Base-by-base conservation (phyloP, 2,888 invertebrate species). In the Pyrochroa serraticornis region DNA sequence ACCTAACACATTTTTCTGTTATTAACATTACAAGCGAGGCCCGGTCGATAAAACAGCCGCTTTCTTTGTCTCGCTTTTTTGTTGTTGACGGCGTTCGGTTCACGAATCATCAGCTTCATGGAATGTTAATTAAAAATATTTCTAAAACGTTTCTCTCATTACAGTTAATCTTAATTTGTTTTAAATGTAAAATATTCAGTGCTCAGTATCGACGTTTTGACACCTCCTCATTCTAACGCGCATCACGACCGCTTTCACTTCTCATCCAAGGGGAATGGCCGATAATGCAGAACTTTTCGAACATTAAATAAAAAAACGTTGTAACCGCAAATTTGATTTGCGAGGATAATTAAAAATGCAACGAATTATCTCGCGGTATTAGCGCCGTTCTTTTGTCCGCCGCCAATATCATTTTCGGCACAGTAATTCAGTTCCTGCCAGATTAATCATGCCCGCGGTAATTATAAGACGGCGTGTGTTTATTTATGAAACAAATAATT, bases 401-500 rank as follows among this genome's bases (percentile, higher is more conserved):
- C 49, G 41, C 42, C 59, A 47, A 54, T 54, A 59, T 59, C 59
- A 59, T 59, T 59, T 59, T 59, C 59, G 55, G 59, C 47, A 47
- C 49, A 54, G 54, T 54, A 68, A 70, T 69, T 70, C 66, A 68
- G 67, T 65, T 68, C 64, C 63, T 62, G 63, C 22, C 57, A 60
- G 59, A 69, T 71, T 69, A 70, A 71, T 71, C 71, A 71, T 58
- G 62, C 58, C 62, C 66, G 63, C 60, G 64, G 65, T 68, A 69
- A 68, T 69, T 68, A 69, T 62, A 62, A 50, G 63, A 65, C 62
- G 64, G 61, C 62, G 64, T 68, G 68, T 65, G 65, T n/a, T n/a
- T 70, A 70, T 68, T 70, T 71, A 62, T 65, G 69, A 67, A 67
- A 67, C 66, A 68, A 67, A 69, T 70, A 68, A 70, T 70, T 68